Conservation (phyloP, 1,140 invertebrate species). For the Drosophila pallidifrons region DNA sequence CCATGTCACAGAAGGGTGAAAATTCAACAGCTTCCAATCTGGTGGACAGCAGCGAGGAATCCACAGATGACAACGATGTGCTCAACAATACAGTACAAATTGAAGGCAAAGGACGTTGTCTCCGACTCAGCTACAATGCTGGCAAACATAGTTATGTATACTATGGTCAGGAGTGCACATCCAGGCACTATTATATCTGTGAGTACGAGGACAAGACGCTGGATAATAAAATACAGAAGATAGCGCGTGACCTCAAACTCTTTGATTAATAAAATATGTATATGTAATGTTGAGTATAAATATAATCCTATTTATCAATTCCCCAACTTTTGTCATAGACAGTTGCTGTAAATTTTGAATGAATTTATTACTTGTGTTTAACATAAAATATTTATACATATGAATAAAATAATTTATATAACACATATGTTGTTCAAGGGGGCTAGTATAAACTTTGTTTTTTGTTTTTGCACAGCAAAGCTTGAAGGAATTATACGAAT, state of each 20-base stretch:
- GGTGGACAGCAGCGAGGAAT: conserved; percentile 71
- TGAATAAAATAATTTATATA: conserved; percentile 68
- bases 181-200: conserved; percentile 89
- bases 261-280: conserved; percentile 45
- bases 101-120: conserved; percentile 86
- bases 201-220: conserved; percentile 89
- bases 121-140: conserved; percentile 88
- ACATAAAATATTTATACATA: conserved; percentile 70
- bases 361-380: conserved; percentile 74
- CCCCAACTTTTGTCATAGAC: conserved; percentile 45
- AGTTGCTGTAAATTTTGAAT: conserved; percentile 61
- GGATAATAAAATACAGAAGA: conserved; percentile 89
- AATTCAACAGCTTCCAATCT: conserved; percentile 76
- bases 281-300: background rate
- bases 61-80: conserved; percentile 48
- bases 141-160: conserved; percentile 88
- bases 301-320: conserved; percentile 4
- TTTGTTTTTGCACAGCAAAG: conserved; percentile 57
- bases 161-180: conserved; percentile 90
- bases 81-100: conserved; percentile 84
- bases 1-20: conserved; percentile 79
- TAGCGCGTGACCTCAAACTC: conserved; percentile 85
- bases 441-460: conserved; percentile 50
- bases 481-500: conserved; percentile 25
- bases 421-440: conserved; percentile 48